Percentiles rank a stretch among this genome's conserved stretches.
Evolutionary conservation across 2,797 vertebrate species (phyloP).

Genomic region (Danio choprae): DNA sequence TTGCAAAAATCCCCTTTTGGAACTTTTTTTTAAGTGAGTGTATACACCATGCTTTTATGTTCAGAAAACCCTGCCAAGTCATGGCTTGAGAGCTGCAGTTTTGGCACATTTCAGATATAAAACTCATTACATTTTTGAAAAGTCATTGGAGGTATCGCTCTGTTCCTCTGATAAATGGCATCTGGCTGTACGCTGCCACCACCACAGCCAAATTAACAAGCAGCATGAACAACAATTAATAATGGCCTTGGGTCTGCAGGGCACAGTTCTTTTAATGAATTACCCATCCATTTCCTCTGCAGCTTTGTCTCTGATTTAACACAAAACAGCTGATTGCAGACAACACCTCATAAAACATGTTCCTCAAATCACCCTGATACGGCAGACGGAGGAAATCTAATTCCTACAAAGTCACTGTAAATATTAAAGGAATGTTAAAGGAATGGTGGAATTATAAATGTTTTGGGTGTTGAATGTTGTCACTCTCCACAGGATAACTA

Average conservation of each 20-base stretch:
- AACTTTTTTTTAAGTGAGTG: too few relatives aligned
- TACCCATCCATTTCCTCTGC: constrained; percentile 78
- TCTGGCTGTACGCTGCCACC: constrained; percentile 80
- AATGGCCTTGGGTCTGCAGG: constrained; percentile 82
- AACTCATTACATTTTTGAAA: constrained; percentile 1
- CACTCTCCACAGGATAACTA: background rate
- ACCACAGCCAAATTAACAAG: constrained; percentile 86
- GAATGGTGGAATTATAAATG: background rate
- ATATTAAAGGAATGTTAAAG: background rate
- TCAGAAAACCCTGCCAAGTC: background rate
- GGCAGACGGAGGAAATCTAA: background rate
- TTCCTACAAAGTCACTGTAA: constrained; percentile 14
- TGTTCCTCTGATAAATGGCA: constrained; percentile 79
- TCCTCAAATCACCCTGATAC: constrained; percentile 54
- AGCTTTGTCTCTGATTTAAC: constrained; percentile 69
- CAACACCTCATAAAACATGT: constrained; percentile 58
- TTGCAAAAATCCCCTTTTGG: too few relatives aligned
- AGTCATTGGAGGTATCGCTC: background rate
- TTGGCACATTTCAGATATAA: background rate
- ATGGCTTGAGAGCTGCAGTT: background rate
- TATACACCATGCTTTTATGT: background rate
- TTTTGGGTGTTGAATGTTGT: background rate
- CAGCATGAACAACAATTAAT: constrained; percentile 85
- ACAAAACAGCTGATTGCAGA: constrained; percentile 60
- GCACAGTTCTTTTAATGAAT: constrained; percentile 83